Base-by-base conservation (phyloP, 1,140 invertebrate genomes). In the Hypothenemus hampei region DNA sequence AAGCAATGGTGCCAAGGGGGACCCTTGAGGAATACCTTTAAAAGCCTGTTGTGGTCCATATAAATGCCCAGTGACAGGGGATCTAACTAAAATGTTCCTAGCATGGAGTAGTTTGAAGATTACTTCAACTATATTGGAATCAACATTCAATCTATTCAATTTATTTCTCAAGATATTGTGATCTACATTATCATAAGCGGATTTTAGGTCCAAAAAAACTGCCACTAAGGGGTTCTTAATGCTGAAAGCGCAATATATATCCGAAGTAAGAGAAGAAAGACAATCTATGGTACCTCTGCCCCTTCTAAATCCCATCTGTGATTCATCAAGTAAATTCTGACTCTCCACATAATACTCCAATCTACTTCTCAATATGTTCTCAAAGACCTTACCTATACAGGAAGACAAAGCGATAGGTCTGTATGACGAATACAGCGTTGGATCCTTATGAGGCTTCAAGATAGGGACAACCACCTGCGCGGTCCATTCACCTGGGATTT, bases 401-500 rank as follows among this genome's bases (percentile, higher is more conserved):
- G 44, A 26, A 13, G 5, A 7, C 7, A 46, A 10, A 11, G 16
- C 29, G 10, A 46, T 29, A 3, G 44, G 44, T 15, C 44, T 26
- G 16, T 46, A 46, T 11, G 44, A 5, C 4, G 20, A 10, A 31
- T 4, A 31, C 4, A 35, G 21, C 8, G 3, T 8, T 26, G 44
- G 23, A 26, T 5, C 44, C 29, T 15, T 16, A 4, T 7, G 3
- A 6, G 44, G 44, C 15, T 46, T 46, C 24, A 5, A n/a, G 4
- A 46, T 29, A 4, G 46, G 46, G 4, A 49, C 20, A 20, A 49
- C 19, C 4, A 49, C 37, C 8, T 49, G 35, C 3, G 8, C n/a
- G 15, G 20, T 49, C 46, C 31, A 49, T 4, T 35, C 45, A 22
- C 21, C 39, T 5, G 41, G 55, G 18, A 52, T 36, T 29, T 43